Conservation (phyloP, 2,113 vertebrate species). For the Petromus typicus region DNA sequence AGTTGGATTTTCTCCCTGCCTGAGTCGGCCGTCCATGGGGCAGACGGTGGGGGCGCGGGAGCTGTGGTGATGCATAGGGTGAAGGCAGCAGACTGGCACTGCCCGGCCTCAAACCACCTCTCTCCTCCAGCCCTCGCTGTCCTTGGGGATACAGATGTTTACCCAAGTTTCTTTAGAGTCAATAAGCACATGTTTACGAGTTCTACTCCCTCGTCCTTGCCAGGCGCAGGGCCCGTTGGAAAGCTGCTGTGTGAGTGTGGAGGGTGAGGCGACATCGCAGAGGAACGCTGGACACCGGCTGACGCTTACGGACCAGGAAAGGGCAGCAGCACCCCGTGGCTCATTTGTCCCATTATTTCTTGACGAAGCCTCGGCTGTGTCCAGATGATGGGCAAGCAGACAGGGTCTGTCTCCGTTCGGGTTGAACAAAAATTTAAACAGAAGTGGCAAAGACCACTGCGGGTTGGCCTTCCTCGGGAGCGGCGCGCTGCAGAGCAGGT, state of each 20-base stretch:
- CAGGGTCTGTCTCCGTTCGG: background rate
- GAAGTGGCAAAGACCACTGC: accelerated
- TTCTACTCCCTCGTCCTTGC: background rate
- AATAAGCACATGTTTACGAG: background rate
- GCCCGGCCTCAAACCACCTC: accelerated
- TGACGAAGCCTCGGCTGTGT: accelerated
- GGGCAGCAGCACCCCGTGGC: accelerated
- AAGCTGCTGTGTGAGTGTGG: background rate
- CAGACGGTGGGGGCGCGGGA: accelerated
- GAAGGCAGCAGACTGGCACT: accelerated
- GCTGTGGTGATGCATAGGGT: accelerated
- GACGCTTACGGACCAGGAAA: accelerated
- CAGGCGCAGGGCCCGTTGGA: accelerated
- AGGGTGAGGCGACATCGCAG: background rate
- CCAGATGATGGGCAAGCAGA: accelerated
- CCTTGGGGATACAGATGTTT: background rate
- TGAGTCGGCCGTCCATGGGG: background rate
- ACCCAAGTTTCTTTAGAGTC: background rate
- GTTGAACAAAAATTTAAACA: background rate
- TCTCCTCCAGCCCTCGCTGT: background rate
- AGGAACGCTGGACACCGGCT: accelerated
- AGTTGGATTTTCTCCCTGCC: background rate
- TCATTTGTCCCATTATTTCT: background rate
- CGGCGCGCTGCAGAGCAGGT: accelerated
- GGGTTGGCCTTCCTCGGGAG: background rate